A percentile compares a stretch with the other conserved stretches of the same genome.
phyloP scores from a whole-genome alignment of 2,888 invertebrate species.

The Agrotis segetum region DNA sequence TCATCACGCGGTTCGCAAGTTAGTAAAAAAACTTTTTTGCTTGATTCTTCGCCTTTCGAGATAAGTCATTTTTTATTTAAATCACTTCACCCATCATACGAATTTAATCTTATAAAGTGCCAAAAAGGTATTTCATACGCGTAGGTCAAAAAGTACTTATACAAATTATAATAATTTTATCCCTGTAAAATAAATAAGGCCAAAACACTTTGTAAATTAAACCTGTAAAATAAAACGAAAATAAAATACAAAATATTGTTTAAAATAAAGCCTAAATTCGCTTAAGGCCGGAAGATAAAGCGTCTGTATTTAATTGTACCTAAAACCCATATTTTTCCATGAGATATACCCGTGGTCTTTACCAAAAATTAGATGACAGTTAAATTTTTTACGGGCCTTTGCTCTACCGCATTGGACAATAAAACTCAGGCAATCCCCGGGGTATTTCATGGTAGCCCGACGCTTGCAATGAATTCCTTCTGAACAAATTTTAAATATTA shows the following conservation, averaged over 20 bases:
- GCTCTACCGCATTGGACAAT: conserved; percentile 68
- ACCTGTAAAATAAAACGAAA: conserved; percentile 25
- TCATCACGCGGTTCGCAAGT: too few relatives aligned
- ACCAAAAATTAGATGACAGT: conserved; percentile 65
- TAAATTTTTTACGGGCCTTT: conserved; percentile 66
- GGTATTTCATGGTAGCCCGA: conserved; percentile 68
- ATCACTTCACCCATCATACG: conserved; percentile 11
- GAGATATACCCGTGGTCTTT: conserved; percentile 56
- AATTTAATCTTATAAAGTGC: conserved; percentile 38
- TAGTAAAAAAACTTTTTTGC: too few relatives aligned
- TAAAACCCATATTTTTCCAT: conserved; percentile 52
- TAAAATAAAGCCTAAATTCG: conserved; percentile 29
- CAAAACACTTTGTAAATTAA: conserved; percentile 50
- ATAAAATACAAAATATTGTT: conserved; percentile 24
- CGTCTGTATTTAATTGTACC: conserved; percentile 55
- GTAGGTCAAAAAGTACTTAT: conserved; percentile 11
- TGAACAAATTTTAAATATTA: conserved; percentile 69
- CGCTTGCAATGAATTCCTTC: conserved; percentile 71
- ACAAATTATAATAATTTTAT: conserved; percentile 32
- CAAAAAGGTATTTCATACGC: neutral
- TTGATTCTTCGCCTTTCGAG: neutral
- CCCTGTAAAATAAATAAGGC: conserved; percentile 10
- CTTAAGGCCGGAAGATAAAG: conserved; percentile 41
- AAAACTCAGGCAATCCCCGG: conserved; percentile 66
- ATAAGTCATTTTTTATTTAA: neutral